phyloP scores from a whole-genome alignment of 2,797 vertebrate genomes.

The Remorina albescens region DNA sequence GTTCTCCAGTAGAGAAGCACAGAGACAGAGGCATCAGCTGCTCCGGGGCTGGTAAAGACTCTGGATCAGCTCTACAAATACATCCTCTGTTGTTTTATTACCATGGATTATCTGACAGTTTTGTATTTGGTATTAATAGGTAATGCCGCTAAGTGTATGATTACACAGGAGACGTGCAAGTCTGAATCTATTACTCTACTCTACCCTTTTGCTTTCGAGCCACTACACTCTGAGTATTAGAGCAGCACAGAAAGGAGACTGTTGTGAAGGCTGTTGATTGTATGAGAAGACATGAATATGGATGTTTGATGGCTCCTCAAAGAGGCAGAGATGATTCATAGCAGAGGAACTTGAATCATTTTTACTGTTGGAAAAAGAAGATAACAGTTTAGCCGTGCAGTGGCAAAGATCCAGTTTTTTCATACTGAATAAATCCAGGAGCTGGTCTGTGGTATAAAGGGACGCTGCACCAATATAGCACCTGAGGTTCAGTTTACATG shows the following conservation, averaged over 20 bases:
- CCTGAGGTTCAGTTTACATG: not conserved
- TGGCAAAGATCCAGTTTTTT: not conserved
- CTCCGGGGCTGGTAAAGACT: slow-evolving; percentile 34
- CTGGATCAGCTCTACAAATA: slow-evolving; percentile 56
- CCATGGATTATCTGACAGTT: slow-evolving; percentile 62
- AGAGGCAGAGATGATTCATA: not conserved
- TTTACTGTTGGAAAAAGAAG: not conserved
- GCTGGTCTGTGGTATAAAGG: not conserved
- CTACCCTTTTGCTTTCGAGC: slow-evolving; percentile 25
- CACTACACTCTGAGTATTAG: slow-evolving; percentile 19
- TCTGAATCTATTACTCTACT: slow-evolving; percentile 32
- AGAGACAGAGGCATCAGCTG: slow-evolving; percentile 44
- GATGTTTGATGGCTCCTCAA: not conserved
- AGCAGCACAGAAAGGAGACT: not conserved
- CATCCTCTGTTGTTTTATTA: slow-evolving; percentile 60
- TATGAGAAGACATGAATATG: slow-evolving; percentile 5
- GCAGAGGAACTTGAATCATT: not conserved
- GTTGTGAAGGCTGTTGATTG: not conserved
- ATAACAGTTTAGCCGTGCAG: not conserved
- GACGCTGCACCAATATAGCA: not conserved
- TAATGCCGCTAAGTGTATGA: slow-evolving; percentile 20
- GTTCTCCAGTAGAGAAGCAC: slow-evolving; percentile 55
- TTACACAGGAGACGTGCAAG: slow-evolving; percentile 15
- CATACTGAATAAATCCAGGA: not conserved
- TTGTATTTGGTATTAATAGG: slow-evolving; percentile 55